A percentile compares a stretch with the other conserved stretches of the same genome.
phyloP scores from a whole-genome alignment of 2,113 vertebrate genomes.

The Crocuta crocuta region DNA sequence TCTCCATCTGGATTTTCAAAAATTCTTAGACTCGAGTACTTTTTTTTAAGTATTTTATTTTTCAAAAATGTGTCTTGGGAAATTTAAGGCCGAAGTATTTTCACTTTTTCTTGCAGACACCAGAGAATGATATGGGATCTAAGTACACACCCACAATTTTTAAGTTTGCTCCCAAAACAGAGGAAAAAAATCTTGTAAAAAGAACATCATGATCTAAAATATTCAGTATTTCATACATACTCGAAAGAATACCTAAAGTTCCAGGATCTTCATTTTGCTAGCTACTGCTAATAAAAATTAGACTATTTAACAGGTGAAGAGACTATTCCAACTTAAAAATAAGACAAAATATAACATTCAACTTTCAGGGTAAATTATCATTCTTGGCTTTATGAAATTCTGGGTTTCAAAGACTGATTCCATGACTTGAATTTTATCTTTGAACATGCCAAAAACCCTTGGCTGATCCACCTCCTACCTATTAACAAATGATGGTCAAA shows the following conservation, averaged over 20 bases:
- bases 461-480: not conserved
- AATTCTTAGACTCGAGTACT: not conserved
- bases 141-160: not conserved
- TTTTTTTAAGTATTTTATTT: not conserved
- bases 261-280: not conserved
- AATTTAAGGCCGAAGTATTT: conserved; percentile 31
- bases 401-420: not conserved
- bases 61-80: conserved; percentile 26
- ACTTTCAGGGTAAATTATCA: not conserved
- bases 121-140: not conserved
- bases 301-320: conserved; percentile 14
- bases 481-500: not conserved
- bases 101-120: not conserved
- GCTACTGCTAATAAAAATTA: conserved; percentile 28
- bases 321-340: not conserved
- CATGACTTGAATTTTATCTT: conserved; percentile 11
- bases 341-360: not conserved
- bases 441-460: not conserved
- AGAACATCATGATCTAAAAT: not conserved
- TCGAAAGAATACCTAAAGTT: not conserved
- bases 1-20: not conserved
- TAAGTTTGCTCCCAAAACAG: not conserved
- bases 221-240: not conserved
- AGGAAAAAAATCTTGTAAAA: not conserved
- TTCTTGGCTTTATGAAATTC: conserved; percentile 47